phyloP scores from a whole-genome alignment of 2,113 vertebrate species.

The Myrmecobius fasciatus region DNA sequence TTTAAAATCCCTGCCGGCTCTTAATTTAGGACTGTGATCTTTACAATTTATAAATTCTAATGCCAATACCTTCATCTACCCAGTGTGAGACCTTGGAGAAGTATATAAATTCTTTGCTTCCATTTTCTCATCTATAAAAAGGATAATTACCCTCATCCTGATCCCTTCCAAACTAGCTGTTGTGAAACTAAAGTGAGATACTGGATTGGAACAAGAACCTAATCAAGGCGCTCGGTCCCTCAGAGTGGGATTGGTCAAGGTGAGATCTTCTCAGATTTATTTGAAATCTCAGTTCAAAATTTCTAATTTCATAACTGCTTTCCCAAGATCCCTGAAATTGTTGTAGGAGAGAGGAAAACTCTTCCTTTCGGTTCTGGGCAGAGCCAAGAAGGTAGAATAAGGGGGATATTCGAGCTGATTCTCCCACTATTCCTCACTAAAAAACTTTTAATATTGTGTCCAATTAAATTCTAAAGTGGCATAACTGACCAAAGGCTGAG shows the following conservation, averaged over 20 bases:
- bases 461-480: too few species aligned
- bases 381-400: too few species aligned
- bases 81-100: background rate
- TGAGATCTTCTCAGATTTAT: background rate
- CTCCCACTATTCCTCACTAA: too few species aligned
- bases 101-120: background rate
- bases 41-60: background rate
- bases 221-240: background rate
- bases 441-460: too few species aligned
- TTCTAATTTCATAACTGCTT: background rate
- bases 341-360: background rate
- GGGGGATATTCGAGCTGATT: too few species aligned
- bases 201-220: background rate
- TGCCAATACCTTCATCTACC: background rate
- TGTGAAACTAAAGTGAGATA: background rate
- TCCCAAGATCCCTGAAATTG: background rate
- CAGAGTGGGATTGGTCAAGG: background rate
- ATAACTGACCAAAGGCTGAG: too few species aligned
- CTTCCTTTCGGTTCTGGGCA: too few species aligned
- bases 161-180: background rate
- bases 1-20: background rate
- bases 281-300: background rate
- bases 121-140: background rate
- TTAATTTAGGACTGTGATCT: background rate
- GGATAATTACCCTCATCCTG: background rate